These are phyloP conservation scores for Anastrepha obliqua DNA, from an alignment of 1,140 invertebrate genomes.

Conservation along the genomic window DNA sequence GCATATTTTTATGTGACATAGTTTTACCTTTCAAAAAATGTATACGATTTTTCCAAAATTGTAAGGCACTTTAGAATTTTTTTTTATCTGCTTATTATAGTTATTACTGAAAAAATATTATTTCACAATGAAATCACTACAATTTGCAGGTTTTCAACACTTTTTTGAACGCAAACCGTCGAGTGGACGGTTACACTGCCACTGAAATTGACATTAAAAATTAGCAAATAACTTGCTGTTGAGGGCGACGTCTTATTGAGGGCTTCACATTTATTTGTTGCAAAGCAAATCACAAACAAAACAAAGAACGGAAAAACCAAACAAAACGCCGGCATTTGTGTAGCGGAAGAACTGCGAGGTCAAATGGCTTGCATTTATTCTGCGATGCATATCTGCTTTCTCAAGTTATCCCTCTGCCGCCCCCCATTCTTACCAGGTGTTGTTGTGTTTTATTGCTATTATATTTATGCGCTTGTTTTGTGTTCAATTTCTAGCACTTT, in stretches of 20 bases:
- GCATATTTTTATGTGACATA: conserved; percentile 28
- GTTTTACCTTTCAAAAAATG: neutral
- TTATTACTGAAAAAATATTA: neutral
- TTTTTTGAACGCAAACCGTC: neutral
- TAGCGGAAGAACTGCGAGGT: neutral
- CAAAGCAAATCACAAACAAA: neutral
- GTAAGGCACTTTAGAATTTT: neutral
- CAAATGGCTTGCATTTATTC: conserved; percentile 7
- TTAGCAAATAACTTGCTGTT: neutral
- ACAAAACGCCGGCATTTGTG: conserved; percentile 30
- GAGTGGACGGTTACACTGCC: conserved; percentile 18
- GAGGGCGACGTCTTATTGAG: conserved; percentile 26
- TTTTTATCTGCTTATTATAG: neutral
- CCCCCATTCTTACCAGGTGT: neutral
- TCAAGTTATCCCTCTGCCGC: neutral
- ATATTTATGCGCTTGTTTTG: neutral
- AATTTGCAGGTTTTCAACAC: conserved; percentile 2
- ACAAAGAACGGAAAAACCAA: neutral
- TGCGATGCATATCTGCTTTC: neutral
- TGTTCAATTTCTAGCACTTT: conserved; percentile 1
- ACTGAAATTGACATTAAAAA: conserved; percentile 45
- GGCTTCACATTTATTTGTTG: neutral
- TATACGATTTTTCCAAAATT: neutral
- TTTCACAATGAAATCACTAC: neutral
- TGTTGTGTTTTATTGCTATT: neutral